Percentiles rank a stretch among this genome's conserved stretches.
phyloP scores from a whole-genome alignment of 2,797 vertebrate genomes.

The Linurgus olivaceus region DNA sequence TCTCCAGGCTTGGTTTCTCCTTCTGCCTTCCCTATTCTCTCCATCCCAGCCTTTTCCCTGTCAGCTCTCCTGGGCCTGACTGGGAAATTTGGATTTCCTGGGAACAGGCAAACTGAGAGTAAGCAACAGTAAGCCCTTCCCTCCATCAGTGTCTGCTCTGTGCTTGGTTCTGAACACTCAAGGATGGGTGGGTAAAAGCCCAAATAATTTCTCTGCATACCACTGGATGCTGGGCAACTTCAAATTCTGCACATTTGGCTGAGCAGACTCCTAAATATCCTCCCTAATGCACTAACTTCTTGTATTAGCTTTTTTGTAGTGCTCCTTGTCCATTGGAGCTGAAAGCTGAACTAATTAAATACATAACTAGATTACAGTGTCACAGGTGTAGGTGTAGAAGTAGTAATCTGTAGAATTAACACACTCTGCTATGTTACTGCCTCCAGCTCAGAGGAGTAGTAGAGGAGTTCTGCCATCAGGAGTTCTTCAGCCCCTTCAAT shows the following conservation, averaged over 20 bases:
- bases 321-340: not conserved
- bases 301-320: not conserved
- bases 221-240: not conserved
- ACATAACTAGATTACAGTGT: not conserved
- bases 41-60: not conserved
- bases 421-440: not conserved
- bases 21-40: not conserved
- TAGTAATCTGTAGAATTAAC: not conserved
- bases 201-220: not conserved
- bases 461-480: not conserved
- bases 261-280: not conserved
- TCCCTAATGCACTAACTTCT: not conserved
- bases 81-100: not conserved
- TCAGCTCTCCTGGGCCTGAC: not conserved
- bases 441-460: not conserved
- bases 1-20: not conserved
- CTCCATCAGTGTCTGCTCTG: not conserved
- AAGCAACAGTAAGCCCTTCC: not conserved
- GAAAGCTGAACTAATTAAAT: conserved; percentile 11
- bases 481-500: not conserved
- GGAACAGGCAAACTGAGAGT: not conserved
- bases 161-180: not conserved
- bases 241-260: not conserved
- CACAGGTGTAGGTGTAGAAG: not conserved
- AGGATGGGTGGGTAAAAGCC: not conserved